Percentiles rank a stretch among this genome's conserved stretches.
These are phyloP conservation scores for Psittacula echo DNA, from an alignment of 2,797 vertebrate species.

Conservation along the genomic window DNA sequence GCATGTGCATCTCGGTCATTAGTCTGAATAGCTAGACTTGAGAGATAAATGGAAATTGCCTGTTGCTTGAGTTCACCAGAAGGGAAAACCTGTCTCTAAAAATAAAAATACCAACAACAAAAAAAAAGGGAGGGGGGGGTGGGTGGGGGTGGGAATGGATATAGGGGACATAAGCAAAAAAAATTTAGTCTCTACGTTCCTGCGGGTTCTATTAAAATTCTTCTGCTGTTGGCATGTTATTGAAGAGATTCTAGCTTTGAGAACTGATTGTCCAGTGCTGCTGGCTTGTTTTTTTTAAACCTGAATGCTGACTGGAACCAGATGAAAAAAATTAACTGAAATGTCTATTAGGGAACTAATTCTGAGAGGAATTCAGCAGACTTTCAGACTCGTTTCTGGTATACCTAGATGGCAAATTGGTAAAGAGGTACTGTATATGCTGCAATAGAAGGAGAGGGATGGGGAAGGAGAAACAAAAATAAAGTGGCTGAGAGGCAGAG, in stretches of 20 bases:
- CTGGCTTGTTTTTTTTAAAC: constrained; percentile 33
- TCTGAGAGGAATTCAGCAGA: constrained; percentile 4
- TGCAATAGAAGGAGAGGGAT: not conserved
- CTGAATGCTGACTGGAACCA: constrained; percentile 38
- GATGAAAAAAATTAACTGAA: constrained; percentile 51
- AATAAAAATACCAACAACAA: not conserved
- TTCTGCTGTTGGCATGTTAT: constrained; percentile 29
- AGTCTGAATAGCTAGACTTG: not conserved
- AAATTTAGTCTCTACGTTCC: constrained; percentile 39
- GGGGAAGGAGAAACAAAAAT: not conserved
- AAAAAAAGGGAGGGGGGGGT: accelerated
- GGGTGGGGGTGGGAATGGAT: accelerated
- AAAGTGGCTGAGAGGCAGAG: not conserved
- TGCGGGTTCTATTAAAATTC: constrained; percentile 63
- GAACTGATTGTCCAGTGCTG: constrained; percentile 33
- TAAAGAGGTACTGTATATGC: not conserved
- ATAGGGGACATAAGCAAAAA: not conserved
- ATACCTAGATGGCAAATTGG: not conserved
- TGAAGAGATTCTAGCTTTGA: constrained; percentile 45
- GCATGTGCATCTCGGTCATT: not conserved
- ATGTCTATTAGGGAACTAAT: not conserved
- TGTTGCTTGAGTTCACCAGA: constrained; percentile 43
- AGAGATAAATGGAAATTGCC: constrained; percentile 15
- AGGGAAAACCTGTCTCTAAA: constrained; percentile 4
- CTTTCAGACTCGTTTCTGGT: constrained; percentile 10